Percentiles rank a stretch among this genome's conserved stretches.
Conservation (phyloP, 2,888 invertebrate genomes). For the Parasteatoda lunata region DNA sequence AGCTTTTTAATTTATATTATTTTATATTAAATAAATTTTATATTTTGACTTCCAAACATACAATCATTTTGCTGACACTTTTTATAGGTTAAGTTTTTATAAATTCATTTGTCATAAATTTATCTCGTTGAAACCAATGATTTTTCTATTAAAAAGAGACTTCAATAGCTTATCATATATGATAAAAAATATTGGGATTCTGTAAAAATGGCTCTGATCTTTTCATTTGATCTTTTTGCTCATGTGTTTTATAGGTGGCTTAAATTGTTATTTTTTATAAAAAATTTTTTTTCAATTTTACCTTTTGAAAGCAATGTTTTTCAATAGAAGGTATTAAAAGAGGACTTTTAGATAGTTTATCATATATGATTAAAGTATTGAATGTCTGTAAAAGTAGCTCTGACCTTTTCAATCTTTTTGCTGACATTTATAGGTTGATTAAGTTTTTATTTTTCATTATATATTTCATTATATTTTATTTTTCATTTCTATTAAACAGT, state of each 20-base stretch:
- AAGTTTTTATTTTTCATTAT: too few species aligned
- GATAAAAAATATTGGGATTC: too few species aligned
- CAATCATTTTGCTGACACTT: neutral
- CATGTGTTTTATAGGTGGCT: too few species aligned
- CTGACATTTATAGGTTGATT: neutral
- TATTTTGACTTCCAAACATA: neutral
- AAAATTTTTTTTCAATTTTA: too few species aligned
- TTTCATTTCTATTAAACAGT: neutral
- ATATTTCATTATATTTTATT: neutral
- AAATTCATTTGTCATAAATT: neutral
- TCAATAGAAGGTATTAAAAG: too few species aligned
- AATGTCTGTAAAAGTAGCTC: neutral
- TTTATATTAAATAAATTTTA: neutral
- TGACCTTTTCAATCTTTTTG: neutral
- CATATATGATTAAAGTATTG: neutral
- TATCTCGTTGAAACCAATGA: too few species aligned
- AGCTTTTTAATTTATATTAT: neutral
- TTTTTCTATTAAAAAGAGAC: neutral
- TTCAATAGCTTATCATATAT: neutral
- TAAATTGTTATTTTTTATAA: too few species aligned
- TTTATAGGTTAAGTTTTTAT: neutral
- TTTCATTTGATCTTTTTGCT: too few species aligned
- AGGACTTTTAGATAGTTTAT: too few species aligned
- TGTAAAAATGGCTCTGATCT: too few species aligned
- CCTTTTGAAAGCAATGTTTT: too few species aligned